These are phyloP conservation scores for Betta splendens DNA, from an alignment of 2,797 vertebrate genomes.

Conservation along the genomic window DNA sequence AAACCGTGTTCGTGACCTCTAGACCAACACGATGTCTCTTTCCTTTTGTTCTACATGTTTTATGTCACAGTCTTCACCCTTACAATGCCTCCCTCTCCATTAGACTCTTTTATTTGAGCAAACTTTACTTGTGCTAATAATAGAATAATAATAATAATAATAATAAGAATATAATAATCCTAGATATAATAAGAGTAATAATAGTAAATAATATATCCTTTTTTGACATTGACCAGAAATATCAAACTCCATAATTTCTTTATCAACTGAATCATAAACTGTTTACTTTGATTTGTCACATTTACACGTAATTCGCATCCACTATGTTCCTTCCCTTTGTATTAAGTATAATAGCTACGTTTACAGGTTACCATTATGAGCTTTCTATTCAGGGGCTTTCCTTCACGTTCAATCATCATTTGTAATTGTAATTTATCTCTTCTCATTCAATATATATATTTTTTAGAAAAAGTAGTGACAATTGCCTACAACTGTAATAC, in stretches of 20 bases:
- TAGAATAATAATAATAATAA: no score
- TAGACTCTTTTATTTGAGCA: slow-evolving; percentile 46
- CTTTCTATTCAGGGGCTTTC: slow-evolving; percentile 12
- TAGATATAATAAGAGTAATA: no score
- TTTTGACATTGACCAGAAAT: slow-evolving; percentile 51
- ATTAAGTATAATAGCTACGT: slow-evolving; percentile 24
- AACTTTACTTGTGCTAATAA: no score
- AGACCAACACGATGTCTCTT: slow-evolving; percentile 38
- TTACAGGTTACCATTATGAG: slow-evolving; percentile 33
- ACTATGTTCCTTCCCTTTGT: slow-evolving; percentile 16
- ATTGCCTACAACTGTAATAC: slow-evolving; percentile 36
- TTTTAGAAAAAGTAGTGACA: slow-evolving; percentile 26
- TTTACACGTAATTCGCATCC: slow-evolving; percentile 10
- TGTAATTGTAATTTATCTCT: no score
- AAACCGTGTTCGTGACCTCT: slow-evolving; percentile 39
- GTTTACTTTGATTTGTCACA: slow-evolving; percentile 22
- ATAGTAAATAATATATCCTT: no score
- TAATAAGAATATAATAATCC: no score
- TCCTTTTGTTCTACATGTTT: neutral
- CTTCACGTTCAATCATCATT: slow-evolving; percentile 51
- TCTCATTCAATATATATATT: no score
- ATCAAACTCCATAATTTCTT: neutral
- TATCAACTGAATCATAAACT: slow-evolving; percentile 4
- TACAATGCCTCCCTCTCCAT: neutral
- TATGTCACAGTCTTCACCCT: slow-evolving; percentile 12